Evolutionary conservation across 2,113 vertebrate genomes (phyloP).

Genomic region (Eptatretus burgeri): DNA sequence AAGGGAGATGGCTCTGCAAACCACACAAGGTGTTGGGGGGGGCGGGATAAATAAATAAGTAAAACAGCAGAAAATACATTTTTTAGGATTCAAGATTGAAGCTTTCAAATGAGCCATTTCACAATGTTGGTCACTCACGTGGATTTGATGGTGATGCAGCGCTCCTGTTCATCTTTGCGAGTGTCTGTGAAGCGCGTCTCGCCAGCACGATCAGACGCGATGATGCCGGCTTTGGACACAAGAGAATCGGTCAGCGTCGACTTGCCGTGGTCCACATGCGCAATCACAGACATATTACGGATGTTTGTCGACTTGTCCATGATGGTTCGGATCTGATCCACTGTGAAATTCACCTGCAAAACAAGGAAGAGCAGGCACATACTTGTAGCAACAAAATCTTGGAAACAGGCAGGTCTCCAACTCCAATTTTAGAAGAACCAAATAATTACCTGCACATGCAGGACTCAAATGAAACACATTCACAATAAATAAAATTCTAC

Average conservation of each 20-base stretch:
- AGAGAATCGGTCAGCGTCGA: slow-evolving; percentile 72
- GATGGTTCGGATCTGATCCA: slow-evolving; percentile 87
- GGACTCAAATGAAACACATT: not conserved
- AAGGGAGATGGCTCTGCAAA: slow-evolving; percentile 49
- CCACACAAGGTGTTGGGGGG: not conserved
- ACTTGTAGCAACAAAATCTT: not conserved
- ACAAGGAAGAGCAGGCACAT: not conserved
- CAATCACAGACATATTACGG: slow-evolving; percentile 93
- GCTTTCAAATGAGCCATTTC: no score
- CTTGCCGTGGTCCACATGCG: slow-evolving; percentile 78
- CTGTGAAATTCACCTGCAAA: slow-evolving; percentile 68
- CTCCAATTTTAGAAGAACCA: not conserved
- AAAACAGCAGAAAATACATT: no score
- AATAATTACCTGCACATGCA: not conserved
- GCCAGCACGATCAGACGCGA: slow-evolving; percentile 48
- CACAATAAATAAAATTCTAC: not conserved
- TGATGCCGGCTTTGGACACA: slow-evolving; percentile 92
- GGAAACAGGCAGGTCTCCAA: not conserved
- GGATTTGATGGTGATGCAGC: slow-evolving; percentile 90
- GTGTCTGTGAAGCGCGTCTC: slow-evolving; percentile 87
- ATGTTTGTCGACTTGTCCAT: slow-evolving; percentile 99
- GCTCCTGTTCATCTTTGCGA: slow-evolving; percentile 71
- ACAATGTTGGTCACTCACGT: slow-evolving; percentile 27
- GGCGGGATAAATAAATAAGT: no score
- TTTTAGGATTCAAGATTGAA: no score